Evolutionary conservation across 2,888 invertebrate genomes (phyloP).

Genomic region (Tachystola acroxantha): DNA sequence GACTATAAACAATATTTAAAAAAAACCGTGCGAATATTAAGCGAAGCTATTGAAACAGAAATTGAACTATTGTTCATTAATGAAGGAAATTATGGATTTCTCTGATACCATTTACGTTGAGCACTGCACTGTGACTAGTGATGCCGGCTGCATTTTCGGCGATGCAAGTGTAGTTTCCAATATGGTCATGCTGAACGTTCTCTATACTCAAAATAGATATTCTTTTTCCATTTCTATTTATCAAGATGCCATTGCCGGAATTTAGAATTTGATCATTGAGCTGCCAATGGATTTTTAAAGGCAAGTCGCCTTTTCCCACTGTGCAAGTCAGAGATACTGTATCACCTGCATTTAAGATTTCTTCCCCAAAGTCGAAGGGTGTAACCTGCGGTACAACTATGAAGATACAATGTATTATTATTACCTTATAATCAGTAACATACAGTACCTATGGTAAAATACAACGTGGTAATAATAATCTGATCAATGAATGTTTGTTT

Average conservation of each 20-base stretch:
- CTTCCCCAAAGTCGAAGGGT: slow-evolving; percentile 87
- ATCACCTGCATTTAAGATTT: slow-evolving; percentile 84
- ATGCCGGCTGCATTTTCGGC: slow-evolving; percentile 82
- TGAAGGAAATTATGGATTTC: slow-evolving; percentile 6
- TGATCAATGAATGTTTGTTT: too few relatives aligned
- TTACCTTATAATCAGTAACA: too few relatives aligned
- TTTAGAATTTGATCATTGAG: slow-evolving; percentile 78
- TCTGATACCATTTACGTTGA: slow-evolving; percentile 83
- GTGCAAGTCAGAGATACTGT: slow-evolving; percentile 84
- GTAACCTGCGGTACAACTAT: slow-evolving; percentile 89
- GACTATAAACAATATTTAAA: slow-evolving; percentile 14
- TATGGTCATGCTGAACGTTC: slow-evolving; percentile 77
- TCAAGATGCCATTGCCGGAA: slow-evolving; percentile 75
- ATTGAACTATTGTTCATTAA: too few relatives aligned
- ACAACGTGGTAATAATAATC: too few relatives aligned
- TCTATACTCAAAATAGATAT: slow-evolving; percentile 84
- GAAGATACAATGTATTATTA: slow-evolving; percentile 7
- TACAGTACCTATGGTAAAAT: too few relatives aligned
- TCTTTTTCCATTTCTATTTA: slow-evolving; percentile 80
- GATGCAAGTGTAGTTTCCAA: slow-evolving; percentile 81
- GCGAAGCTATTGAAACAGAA: slow-evolving; percentile 25
- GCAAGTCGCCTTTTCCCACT: slow-evolving; percentile 84
- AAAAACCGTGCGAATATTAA: slow-evolving; percentile 46
- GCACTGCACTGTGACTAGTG: slow-evolving; percentile 79
- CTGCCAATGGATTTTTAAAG: slow-evolving; percentile 84